Conservation (phyloP, 2,888 invertebrate species). For the Drosophila formosana region DNA sequence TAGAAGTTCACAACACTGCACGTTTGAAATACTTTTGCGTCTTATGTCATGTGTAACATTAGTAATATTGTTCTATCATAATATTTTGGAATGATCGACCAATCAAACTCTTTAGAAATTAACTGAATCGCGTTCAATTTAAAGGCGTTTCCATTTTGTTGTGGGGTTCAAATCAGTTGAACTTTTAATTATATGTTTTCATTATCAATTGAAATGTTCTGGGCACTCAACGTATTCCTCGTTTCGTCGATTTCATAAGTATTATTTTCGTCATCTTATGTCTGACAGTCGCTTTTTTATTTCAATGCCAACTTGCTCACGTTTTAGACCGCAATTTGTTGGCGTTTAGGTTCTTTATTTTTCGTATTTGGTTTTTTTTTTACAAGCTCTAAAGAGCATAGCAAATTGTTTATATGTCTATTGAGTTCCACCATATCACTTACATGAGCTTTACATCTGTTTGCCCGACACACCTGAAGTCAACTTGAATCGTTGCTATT, state of each 20-base stretch:
- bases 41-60: conserved; percentile 59
- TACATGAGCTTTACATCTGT: conserved; percentile 63
- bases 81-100: conserved; percentile 6
- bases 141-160: conserved; percentile 61
- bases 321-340: conserved; percentile 74
- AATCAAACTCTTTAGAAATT: conserved; percentile 22
- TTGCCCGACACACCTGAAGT: conserved; percentile 33
- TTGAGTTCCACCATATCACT: conserved; percentile 33
- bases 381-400: conserved; percentile 72
- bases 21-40: conserved; percentile 36
- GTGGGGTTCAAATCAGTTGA: conserved; percentile 69
- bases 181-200: conserved; percentile 72
- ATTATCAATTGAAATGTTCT: conserved; percentile 76
- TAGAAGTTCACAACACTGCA: conserved; percentile 9
- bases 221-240: conserved; percentile 10
- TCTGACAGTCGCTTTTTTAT: conserved; percentile 38
- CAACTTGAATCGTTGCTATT: conserved; percentile 20
- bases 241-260: conserved; percentile 40
- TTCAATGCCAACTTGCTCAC: conserved; percentile 77
- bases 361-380: conserved; percentile 50
- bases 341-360: conserved; percentile 50
- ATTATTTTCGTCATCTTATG: conserved; percentile 41
- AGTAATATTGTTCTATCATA: conserved; percentile 11
- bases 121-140: conserved; percentile 40
- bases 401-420: conserved; percentile 51